phyloP scores from a whole-genome alignment of 2,888 invertebrate genomes.

The Drosophila kokeensis region DNA sequence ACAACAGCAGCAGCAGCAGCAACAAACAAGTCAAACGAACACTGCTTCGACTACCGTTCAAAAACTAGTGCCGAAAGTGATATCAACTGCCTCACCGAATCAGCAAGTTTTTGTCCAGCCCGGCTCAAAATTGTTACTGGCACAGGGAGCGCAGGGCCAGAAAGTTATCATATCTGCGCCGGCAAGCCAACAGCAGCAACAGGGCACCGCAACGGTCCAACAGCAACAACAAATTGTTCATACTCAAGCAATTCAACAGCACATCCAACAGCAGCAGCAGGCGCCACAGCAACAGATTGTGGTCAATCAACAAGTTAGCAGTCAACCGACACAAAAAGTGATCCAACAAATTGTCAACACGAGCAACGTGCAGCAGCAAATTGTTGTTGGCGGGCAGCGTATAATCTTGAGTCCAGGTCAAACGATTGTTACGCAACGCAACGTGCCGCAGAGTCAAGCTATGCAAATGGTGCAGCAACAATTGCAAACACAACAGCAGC shows the following conservation, averaged over 20 bases:
- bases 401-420: conserved; percentile 85
- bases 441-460: conserved; percentile 81
- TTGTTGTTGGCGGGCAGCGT: conserved; percentile 84
- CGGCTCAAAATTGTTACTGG: conserved; percentile 83
- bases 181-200: conserved; percentile 57
- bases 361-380: conserved; percentile 84
- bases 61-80: conserved; percentile 71
- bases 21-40: conserved; percentile 21
- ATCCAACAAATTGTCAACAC: conserved; percentile 85
- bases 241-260: conserved; percentile 61
- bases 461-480: conserved; percentile 74
- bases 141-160: conserved; percentile 84
- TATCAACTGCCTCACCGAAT: conserved; percentile 39
- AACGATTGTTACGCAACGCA: conserved; percentile 84
- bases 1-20: conserved; percentile 45
- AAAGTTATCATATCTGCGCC: conserved; percentile 84
- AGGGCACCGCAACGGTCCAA: conserved; percentile 50
- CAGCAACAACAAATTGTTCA: conserved; percentile 75
- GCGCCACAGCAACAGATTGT: conserved; percentile 69
- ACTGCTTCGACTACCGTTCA: conserved; percentile 61
- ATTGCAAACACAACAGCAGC: conserved; percentile 61
- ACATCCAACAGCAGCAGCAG: conserved; percentile 42
- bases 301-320: conserved; percentile 60
- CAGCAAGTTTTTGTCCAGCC: conserved; percentile 84
- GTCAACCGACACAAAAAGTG: conserved; percentile 82